Percentiles rank a stretch among this genome's conserved stretches.
These are phyloP conservation scores for Beaufortia kweichowensis DNA, from an alignment of 2,113 vertebrate species.

Conservation along the genomic window DNA sequence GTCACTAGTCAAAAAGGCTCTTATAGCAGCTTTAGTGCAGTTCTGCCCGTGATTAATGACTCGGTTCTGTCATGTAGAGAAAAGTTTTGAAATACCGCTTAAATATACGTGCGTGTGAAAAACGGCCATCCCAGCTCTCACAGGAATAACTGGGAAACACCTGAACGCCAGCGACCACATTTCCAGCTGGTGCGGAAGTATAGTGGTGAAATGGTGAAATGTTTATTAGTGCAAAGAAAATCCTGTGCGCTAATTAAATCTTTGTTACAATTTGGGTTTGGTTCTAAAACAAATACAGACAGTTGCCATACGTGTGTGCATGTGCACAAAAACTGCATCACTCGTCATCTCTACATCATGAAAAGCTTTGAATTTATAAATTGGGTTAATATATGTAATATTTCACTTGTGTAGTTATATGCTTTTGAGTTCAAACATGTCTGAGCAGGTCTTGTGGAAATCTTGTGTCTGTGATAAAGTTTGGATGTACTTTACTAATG, in stretches of 20 bases:
- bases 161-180: slow-evolving; percentile 17
- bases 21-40: slow-evolving; percentile 18
- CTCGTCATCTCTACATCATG: too few species aligned
- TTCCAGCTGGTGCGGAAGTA: slow-evolving; percentile 14
- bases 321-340: not conserved
- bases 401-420: too few species aligned
- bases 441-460: not conserved
- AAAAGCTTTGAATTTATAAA: too few species aligned
- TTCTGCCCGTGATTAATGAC: slow-evolving; percentile 43
- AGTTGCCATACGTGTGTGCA: not conserved
- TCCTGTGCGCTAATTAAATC: not conserved
- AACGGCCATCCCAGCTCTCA: slow-evolving; percentile 12
- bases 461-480: slow-evolving; percentile 19
- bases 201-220: not conserved
- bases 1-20: slow-evolving; percentile 38
- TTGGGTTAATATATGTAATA: not conserved
- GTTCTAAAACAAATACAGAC: not conserved
- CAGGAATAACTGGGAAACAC: slow-evolving; percentile 37
- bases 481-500: slow-evolving; percentile 24
- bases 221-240: slow-evolving; percentile 1
- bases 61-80: slow-evolving; percentile 31
- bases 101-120: slow-evolving; percentile 17
- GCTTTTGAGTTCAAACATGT: not conserved
- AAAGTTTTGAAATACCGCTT: slow-evolving; percentile 34
- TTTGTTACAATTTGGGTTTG: not conserved